These are phyloP conservation scores for Panthera leo DNA, from an alignment of 2,113 vertebrate genomes.

Conservation along the genomic window DNA sequence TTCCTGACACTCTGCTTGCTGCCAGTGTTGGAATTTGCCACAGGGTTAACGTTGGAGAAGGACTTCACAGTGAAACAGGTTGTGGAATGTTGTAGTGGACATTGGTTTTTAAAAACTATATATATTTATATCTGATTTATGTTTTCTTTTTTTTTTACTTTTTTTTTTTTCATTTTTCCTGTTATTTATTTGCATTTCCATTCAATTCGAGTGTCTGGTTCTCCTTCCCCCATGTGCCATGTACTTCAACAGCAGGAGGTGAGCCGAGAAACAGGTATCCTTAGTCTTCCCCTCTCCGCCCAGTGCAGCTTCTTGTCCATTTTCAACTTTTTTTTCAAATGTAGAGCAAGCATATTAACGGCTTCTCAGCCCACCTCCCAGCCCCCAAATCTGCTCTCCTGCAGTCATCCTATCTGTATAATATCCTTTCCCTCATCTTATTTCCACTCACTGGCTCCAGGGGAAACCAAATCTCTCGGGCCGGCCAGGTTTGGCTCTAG, in stretches of 20 bases:
- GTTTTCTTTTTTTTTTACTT: not conserved
- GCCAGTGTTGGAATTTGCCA: not conserved
- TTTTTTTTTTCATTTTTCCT: not conserved
- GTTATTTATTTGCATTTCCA: not conserved
- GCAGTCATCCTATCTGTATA: not conserved
- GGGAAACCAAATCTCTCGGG: rapidly evolving
- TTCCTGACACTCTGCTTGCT: not conserved
- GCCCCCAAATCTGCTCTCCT: not conserved
- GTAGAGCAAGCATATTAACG: not conserved
- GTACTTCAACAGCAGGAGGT: not conserved
- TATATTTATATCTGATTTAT: not conserved
- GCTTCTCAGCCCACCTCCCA: not conserved
- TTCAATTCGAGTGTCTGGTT: not conserved
- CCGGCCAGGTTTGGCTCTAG: not conserved
- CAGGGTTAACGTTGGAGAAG: not conserved
- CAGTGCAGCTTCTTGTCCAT: not conserved
- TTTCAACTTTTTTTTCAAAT: not conserved
- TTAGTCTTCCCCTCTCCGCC: not conserved
- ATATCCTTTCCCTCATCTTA: too few species aligned
- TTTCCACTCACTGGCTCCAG: not conserved
- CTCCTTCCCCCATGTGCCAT: not conserved
- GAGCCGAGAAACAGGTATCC: not conserved
- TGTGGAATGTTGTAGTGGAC: not conserved
- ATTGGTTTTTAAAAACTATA: not conserved
- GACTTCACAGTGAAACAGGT: not conserved